phyloP scores from a whole-genome alignment of 2,888 invertebrate genomes.

The Cerastis leucographa region DNA sequence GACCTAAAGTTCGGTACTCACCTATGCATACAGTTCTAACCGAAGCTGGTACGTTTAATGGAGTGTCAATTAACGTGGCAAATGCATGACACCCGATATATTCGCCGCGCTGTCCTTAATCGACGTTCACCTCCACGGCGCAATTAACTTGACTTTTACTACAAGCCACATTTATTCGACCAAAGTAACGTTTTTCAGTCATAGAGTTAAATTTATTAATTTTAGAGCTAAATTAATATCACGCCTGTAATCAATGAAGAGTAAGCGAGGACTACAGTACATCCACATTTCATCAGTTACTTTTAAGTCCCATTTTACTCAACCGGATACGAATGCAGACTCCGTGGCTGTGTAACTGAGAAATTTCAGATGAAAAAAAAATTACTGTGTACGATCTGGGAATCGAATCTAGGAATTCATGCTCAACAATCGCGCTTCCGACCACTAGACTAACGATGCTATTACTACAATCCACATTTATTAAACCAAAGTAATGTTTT shows the following conservation, averaged over 20 bases:
- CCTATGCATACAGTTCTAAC: constrained; percentile 21
- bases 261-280: not conserved
- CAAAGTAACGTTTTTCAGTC: constrained; percentile 14
- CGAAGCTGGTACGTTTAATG: constrained; percentile 46
- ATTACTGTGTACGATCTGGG: not conserved
- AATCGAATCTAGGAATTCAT: not conserved
- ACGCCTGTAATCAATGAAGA: not conserved
- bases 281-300: not conserved
- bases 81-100: constrained; percentile 60
- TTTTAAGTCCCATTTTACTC: not conserved
- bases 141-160: constrained; percentile 42
- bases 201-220: too few species aligned
- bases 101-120: constrained; percentile 33
- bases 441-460: not conserved
- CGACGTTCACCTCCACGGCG: constrained; percentile 32
- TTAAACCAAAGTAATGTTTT: not conserved
- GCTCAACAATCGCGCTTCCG: not conserved
- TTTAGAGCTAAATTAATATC: not conserved
- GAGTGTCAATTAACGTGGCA: constrained; percentile 58
- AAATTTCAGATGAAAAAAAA: not conserved
- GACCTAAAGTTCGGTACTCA: constrained; percentile 8
- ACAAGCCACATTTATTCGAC: constrained; percentile 37
- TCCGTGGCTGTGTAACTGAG: not conserved
- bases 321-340: not conserved
- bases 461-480: not conserved